Conservation (phyloP, 2,113 vertebrate genomes). For the Sylvilagus bachmani region DNA sequence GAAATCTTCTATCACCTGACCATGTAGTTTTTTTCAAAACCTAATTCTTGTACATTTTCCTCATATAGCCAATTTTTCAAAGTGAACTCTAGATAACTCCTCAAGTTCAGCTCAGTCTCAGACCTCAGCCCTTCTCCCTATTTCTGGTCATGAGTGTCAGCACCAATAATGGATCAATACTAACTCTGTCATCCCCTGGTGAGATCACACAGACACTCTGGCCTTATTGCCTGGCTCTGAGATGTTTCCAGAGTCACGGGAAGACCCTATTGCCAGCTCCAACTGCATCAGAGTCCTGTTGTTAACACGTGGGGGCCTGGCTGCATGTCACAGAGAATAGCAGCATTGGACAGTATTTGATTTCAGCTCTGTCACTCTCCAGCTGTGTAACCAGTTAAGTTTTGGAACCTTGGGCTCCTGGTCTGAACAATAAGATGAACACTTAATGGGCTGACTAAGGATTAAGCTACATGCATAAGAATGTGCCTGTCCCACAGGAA, state of each 20-base stretch:
- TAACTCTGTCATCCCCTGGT: not conserved
- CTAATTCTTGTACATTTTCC: not conserved
- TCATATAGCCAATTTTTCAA: not conserved
- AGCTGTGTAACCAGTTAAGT: not conserved
- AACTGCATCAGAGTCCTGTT: fast-evolving
- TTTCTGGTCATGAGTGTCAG: not conserved
- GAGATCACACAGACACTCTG: not conserved
- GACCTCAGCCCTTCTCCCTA: not conserved
- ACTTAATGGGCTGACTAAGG: not conserved
- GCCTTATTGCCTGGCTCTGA: not conserved
- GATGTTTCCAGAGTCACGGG: not conserved
- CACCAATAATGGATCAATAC: not conserved
- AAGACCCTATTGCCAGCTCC: not conserved
- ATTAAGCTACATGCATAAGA: not conserved
- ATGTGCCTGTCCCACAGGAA: not conserved
- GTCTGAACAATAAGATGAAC: not conserved
- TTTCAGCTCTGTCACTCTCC: not conserved
- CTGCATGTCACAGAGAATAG: not conserved
- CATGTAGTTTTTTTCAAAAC: not conserved
- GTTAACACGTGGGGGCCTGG: not conserved
- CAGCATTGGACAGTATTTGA: not conserved
- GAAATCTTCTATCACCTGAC: not conserved
- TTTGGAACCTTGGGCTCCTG: not conserved
- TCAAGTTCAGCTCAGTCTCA: not conserved
- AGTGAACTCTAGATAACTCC: not conserved